Evolutionary conservation across 2,113 vertebrate genomes (phyloP), one percentile per base, ranked within the genome.

Genomic region (Seriola aureovittata): DNA sequence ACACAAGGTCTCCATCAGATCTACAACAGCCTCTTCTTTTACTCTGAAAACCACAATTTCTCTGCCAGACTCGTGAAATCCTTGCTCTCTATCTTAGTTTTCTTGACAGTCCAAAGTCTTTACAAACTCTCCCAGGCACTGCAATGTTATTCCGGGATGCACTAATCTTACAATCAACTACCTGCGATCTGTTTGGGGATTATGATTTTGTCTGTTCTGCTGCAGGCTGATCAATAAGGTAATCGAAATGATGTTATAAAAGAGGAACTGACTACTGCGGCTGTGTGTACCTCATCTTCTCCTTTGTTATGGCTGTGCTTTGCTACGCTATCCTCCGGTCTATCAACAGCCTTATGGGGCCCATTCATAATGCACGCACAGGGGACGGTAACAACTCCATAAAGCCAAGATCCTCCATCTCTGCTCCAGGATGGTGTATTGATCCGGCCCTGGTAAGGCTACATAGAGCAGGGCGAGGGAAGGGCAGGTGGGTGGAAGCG

Each of bases 301-400:
- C 50, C 62, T 87, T 88, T 91, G 81, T 93, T 92, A 86, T 83
- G 77, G 70, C 78, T 69, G 29, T 64, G 69, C 72, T 93, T 87
- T 89, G 89, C 86, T 75, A 82, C 17, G 34, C 82, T 89, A 86
- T 92, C 87, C 76, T 67, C 71, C 62, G 57, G 84, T 74, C 79
- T 70, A 85, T 91, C 91, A 92, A 54, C 67, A 42, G 82, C 78
- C 88, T 86, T 88, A 71, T 82, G 87, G 85, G 90, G 71, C 50
- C 78, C 88, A 91, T 95, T 93, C 86, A 91, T 91, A 94, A 93
- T 89, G 75, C 81, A 88, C 64, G 71, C 84, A 81, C 81, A 29
- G 68, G 88, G 88, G 75, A 88, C 70, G 85, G 79, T 93, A 93
- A 94, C 80, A 62, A 90, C 91, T 94, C 92, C 89, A 93, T 95